Conservation (phyloP, 2,888 invertebrate genomes). For the Anagyrus pseudococci region DNA sequence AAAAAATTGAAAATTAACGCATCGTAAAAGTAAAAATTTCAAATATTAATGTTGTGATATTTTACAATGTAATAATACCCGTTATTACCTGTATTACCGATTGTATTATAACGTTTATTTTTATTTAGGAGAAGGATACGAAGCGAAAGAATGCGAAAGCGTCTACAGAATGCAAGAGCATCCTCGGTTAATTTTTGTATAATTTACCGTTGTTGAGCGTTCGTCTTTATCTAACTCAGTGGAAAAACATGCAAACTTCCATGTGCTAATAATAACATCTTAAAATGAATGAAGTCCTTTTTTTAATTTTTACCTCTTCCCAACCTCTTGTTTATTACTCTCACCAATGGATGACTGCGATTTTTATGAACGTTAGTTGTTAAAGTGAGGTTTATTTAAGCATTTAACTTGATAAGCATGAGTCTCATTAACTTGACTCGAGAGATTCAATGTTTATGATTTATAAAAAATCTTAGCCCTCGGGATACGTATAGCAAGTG, state of each 20-base stretch:
- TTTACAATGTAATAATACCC: conserved; percentile 57
- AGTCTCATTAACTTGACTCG: no score
- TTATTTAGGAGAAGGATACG: conserved; percentile 37
- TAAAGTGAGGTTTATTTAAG: no score
- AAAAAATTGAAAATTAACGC: conserved; percentile 22
- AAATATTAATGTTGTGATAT: conserved; percentile 61
- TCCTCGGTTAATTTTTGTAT: conserved; percentile 41
- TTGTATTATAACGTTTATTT: conserved; percentile 51
- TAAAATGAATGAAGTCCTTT: conserved; percentile 39
- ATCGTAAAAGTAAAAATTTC: conserved; percentile 46
- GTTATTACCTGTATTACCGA: conserved; percentile 57
- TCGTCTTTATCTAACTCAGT: conserved; percentile 50
- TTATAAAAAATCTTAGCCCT: no score
- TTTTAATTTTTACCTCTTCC: conserved; percentile 1
- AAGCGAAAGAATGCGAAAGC: conserved; percentile 7
- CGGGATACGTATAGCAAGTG: no score
- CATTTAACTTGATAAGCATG: no score
- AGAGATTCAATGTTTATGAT: no score
- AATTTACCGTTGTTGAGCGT: conserved; percentile 52
- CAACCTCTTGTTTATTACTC: no score
- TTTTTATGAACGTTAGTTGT: no score
- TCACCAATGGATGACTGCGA: no score
- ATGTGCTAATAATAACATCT: conserved; percentile 60
- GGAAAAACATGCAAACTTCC: conserved; percentile 55
- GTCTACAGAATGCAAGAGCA: conserved; percentile 24